Evolutionary conservation across 2,797 vertebrate genomes (phyloP), one percentile per base, ranked within the genome.

Genomic region (Monodelphis domestica): DNA sequence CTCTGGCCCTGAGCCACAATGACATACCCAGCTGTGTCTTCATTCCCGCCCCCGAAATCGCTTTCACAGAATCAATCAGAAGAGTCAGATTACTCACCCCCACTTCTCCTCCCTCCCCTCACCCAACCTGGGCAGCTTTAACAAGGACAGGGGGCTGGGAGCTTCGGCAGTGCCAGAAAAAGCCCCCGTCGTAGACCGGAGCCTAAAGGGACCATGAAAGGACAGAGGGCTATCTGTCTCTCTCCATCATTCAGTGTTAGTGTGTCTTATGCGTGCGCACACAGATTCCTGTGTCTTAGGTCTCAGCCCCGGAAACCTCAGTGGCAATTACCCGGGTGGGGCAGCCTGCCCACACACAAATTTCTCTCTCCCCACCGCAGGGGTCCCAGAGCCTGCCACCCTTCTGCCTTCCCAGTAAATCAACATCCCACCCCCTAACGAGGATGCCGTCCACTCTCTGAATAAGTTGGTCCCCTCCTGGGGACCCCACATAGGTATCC

Each of bases 241-340:
- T 54, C 92, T 84, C 53, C 33, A 90, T 90, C 55, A 91, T 10
- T 29, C n/a, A 55, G 87, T 0, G 38, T 88, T 93, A 89, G 12
- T 70, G 51, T 59, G 90, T 94, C 87, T 56, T 17, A 38, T 30
- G 56, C 56, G 33, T 54, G 53, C 33, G 54, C 52, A 89, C 84
- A 91, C 93, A 93, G 90, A 2, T n/a, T 92, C 89, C 91, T 95
- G 90, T 92, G 94, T 87, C 53, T 70, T 55, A 84, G 88, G 92
- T 70, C 90, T 91, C 54, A 94, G 88, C 70, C 91, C 94, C 91
- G 93, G 50, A 95, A 96, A 93, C 94, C 94, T 94, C 95, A 91
- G 91, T 88, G 70, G 95, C 70, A 96, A 95, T 97, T 97, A 96
- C 91, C 91, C 87, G 97, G 97, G 97, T 93, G 96, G 93, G 90